A percentile compares a stretch with the other conserved stretches of the same genome.
Conservation (phyloP, 2,797 vertebrate genomes). For the Sebastes variabilis region DNA sequence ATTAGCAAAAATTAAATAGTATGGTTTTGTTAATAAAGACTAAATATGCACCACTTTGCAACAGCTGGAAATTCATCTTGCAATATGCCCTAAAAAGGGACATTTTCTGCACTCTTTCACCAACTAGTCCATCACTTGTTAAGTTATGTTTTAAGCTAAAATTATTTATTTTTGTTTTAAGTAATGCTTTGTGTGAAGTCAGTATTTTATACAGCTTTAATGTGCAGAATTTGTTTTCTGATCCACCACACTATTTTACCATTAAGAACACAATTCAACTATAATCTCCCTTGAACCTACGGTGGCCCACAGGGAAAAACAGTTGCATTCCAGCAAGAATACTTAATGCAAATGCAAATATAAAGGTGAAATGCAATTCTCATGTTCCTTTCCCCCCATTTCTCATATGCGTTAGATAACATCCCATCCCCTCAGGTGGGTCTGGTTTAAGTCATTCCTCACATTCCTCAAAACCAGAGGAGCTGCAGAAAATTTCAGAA, state of each 20-base stretch:
- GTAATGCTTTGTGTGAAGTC: not conserved
- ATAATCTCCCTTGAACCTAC: not conserved
- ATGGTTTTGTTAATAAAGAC: not conserved
- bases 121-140: not conserved
- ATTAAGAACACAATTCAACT: not conserved
- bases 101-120: not conserved
- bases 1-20: not conserved
- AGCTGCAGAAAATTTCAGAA: constrained; percentile 13
- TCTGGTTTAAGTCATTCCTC: constrained; percentile 28
- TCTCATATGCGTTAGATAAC: not conserved
- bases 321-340: not conserved
- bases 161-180: not conserved
- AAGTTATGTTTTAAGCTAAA: not conserved
- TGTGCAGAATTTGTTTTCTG: not conserved
- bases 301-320: not conserved
- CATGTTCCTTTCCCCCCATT: not conserved
- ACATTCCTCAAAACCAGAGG: constrained; percentile 1
- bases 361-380: not conserved
- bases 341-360: not conserved
- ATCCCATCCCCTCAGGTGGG: not conserved
- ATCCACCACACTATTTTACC: not conserved
- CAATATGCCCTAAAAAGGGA: not conserved
- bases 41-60: not conserved
- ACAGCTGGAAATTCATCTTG: not conserved
- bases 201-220: not conserved